Evolutionary conservation across 2,888 invertebrate genomes (phyloP), one percentile per base, ranked within the genome.

Genomic region (Troilus luridus): DNA sequence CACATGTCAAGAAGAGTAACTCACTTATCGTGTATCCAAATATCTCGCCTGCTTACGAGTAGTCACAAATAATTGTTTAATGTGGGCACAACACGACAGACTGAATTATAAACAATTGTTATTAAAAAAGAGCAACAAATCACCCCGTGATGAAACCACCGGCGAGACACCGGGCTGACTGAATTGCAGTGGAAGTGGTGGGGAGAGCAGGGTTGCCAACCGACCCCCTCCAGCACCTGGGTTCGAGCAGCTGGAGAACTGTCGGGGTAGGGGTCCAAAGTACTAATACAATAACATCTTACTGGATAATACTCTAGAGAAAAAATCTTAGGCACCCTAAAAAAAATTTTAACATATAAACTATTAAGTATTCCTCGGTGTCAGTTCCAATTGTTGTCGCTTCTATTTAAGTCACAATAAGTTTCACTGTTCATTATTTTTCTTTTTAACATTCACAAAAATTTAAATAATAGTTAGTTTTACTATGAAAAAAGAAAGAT

Each of bases 161-260:
- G 85, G 56, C 85, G 56, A 58, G 56, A 85, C 56, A 85, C 85
- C 85, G 85, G 81, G 85, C 56, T 58, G 85, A 85, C 85, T 85
- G 85, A n/a, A 21, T 5, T 11, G 1, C 41, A n/a, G 14, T 21
- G 7, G 85, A 0, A 21, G 56, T 85, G 85, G 85, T 56, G 85
- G 85, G 85, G 85, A n/a, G 54, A 58, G 11, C 72, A 77, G 41
- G 41, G 72, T 41, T 77, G 19, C 72, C 72, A 77, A 77, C 56
- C n/a, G 56, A 56, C 56, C 85, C 85, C 56, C 85, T 85, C 85
- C 56, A 54, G n/a, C 85, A 85, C 85, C 85, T 85, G 85, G 85
- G 21, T 56, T 54, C 56, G n/a, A n/a, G 56, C 85, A 85, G 85
- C 85, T 85, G 85, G 56, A 85, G 56, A 77, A 41, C 2, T 7